Conservation (phyloP, 92 coral and sea anemone genomes). For the Phymanthus crucifer region DNA sequence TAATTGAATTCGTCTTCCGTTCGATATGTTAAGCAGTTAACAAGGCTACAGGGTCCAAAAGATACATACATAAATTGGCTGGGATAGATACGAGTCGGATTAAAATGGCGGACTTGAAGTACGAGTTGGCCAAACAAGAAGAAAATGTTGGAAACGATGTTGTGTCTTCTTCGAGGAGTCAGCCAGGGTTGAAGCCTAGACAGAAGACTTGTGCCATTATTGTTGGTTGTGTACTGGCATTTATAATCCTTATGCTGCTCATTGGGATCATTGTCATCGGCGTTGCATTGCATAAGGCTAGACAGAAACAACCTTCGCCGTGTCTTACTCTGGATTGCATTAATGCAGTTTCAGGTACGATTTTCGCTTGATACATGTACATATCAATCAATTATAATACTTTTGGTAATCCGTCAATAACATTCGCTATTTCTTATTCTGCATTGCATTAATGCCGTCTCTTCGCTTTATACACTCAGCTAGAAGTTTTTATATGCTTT, state of each 20-base stretch:
- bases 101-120: constrained; percentile 36
- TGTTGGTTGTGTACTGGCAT: constrained; percentile 9
- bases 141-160: constrained; percentile 15
- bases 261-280: constrained; percentile 40
- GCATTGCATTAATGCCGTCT: too few species aligned
- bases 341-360: not conserved
- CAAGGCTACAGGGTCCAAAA: not conserved
- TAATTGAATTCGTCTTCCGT: not conserved
- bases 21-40: constrained; percentile 1
- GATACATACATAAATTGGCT: not conserved
- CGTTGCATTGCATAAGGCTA: constrained; percentile 6
- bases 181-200: constrained; percentile 13
- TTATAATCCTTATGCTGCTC: constrained; percentile 21
- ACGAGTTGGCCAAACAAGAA: constrained; percentile 33
- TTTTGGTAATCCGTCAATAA: too few species aligned
- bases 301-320: not conserved
- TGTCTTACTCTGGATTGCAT: constrained; percentile 1
- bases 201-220: constrained; percentile 26
- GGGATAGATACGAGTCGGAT: not conserved
- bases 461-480: too few species aligned
- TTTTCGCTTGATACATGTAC: not conserved
- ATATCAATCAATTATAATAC: not conserved
- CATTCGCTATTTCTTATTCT: too few species aligned
- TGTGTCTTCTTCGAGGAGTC: not conserved
- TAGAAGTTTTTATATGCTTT: not conserved